These are phyloP conservation scores for Clarias macrocephalus DNA, from an alignment of 2,113 vertebrate genomes.

Conservation along the genomic window DNA sequence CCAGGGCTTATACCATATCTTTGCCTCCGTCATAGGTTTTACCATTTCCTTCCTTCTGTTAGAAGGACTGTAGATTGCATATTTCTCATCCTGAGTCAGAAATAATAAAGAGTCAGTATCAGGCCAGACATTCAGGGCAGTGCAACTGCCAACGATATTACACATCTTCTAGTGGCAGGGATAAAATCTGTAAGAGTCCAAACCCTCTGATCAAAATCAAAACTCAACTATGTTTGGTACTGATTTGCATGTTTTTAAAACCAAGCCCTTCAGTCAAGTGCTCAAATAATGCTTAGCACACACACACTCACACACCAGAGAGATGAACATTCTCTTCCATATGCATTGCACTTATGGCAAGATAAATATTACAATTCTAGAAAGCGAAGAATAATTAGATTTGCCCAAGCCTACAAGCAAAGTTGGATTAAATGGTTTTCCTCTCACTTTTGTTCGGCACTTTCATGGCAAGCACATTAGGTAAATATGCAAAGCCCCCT, in stretches of 20 bases:
- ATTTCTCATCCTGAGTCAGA: neutral
- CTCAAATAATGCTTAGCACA: neutral
- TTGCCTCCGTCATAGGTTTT: neutral
- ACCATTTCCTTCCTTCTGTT: neutral
- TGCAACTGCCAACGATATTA: neutral
- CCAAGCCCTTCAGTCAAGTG: slow-evolving; percentile 23
- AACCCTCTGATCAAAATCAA: neutral
- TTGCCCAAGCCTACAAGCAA: slow-evolving; percentile 26
- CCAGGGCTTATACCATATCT: slow-evolving; percentile 8
- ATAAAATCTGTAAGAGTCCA: neutral
- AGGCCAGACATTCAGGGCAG: neutral
- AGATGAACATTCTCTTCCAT: neutral
- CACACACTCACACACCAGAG: neutral
- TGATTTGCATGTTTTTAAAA: slow-evolving; percentile 10
- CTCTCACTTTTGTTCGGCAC: slow-evolving; percentile 18
- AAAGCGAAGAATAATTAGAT: slow-evolving; percentile 34
- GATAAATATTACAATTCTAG: slow-evolving; percentile 26
- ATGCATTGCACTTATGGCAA: slow-evolving; percentile 9
- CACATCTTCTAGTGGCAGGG: neutral
- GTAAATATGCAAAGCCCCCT: slow-evolving; percentile 53
- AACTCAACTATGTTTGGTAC: neutral
- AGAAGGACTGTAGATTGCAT: neutral
- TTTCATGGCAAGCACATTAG: slow-evolving; percentile 47
- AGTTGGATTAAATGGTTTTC: slow-evolving; percentile 39
- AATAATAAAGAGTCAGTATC: neutral